Base-by-base conservation (phyloP, 2,888 invertebrate species). In the Chymomyza procnemis region DNA sequence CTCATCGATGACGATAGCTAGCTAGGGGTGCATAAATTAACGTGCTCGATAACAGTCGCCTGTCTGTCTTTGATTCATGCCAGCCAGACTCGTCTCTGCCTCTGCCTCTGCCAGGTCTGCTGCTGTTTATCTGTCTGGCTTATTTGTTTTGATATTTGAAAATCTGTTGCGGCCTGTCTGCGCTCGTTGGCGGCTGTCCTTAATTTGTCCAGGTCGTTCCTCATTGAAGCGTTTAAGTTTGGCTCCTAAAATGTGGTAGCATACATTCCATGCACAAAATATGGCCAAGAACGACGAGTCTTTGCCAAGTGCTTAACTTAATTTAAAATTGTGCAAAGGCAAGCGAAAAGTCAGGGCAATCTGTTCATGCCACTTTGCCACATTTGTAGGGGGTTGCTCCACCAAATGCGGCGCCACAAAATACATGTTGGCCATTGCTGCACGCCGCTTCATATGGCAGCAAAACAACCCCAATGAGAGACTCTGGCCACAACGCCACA, bases 381-480 rank as follows among this genome's bases (percentile, higher is more conserved):
- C 30, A 30, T 30, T 41, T 12, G 34, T 41, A 34, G 59, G 22
- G 22, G 34, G 52, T 18, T 34, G 61, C 52, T 30, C 34, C 8
- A 26, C 34, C 34, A 52, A 34, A 26, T 34, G 52, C 52, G 52
- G 34, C 57, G 57, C 57, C 57, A 18, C 34, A 30, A 26, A 16
- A 16, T 12, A 26, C 16, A 4, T 14, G 61, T 61, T 61, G 52
- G 16, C 61, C 19, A 18, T 69, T 71, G 19, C 71, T 71, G 71
- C 58, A 57, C 65, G 67, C 71, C 74, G 64, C 65, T 58, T 74
- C 61, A 58, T 57, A 9, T 48, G 55, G 65, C 54, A 69, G 55
- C 63, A 64, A 74, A 74, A 59, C 74, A 74, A 69, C 74, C 74
- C 74, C 66, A 67, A 62, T 55, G 19, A 19, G 26, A n/a, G 18